Percentiles rank a stretch among this genome's conserved stretches.
These are phyloP conservation scores for Cichlasoma orientale DNA, from an alignment of 2,797 vertebrate genomes.

Conservation along the genomic window DNA sequence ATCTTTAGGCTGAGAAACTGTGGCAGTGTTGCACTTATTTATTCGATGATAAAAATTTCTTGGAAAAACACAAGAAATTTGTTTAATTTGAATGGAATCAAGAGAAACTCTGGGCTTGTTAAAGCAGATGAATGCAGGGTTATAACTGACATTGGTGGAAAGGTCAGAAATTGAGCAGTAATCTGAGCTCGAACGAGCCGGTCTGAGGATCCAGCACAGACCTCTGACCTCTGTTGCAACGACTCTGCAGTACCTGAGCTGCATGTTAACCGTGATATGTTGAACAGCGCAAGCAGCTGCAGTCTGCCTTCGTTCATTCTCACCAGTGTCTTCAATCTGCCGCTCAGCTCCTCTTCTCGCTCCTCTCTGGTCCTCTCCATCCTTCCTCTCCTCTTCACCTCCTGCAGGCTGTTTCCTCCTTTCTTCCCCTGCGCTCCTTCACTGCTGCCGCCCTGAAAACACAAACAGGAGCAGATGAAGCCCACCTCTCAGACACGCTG, in stretches of 20 bases:
- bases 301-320: not conserved
- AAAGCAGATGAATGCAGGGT: no score
- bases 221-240: not conserved
- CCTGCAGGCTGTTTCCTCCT: conserved; percentile 56
- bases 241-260: not conserved
- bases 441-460: conserved; percentile 19
- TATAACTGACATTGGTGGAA: not conserved
- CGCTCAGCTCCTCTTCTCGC: conserved; percentile 50
- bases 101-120: no score
- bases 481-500: no score
- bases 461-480: not conserved
- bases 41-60: no score
- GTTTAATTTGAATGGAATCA: no score
- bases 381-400: conserved; percentile 65
- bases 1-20: no score
- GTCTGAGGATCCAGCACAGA: not conserved
- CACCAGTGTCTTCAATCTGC: conserved; percentile 48
- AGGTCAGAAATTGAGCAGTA: not conserved
- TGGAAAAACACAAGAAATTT: no score
- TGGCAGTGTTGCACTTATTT: no score
- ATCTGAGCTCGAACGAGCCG: no score
- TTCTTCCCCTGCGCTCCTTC: conserved; percentile 28
- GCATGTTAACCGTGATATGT: not conserved
- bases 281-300: not conserved
- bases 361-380: conserved; percentile 56